A percentile compares a stretch with the other conserved stretches of the same genome.
Conservation (phyloP, 2,113 vertebrate genomes). For the Elaphurus davidianus region DNA sequence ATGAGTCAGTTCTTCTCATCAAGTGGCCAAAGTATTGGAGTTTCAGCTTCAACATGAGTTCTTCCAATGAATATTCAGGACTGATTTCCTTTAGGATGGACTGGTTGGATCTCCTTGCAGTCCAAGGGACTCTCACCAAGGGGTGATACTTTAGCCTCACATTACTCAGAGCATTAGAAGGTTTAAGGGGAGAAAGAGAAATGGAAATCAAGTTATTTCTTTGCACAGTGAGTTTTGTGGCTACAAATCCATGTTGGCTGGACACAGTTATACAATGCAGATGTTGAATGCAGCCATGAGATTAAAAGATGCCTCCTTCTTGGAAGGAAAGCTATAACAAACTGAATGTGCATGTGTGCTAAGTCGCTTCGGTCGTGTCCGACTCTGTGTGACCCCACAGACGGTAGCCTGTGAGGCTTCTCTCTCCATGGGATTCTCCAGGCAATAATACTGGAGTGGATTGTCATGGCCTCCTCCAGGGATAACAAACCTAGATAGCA, state of each 20-base stretch:
- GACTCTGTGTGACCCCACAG: not conserved
- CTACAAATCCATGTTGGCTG: not conserved
- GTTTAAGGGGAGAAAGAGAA: not conserved
- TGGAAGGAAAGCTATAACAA: not conserved
- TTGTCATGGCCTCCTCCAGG: not conserved
- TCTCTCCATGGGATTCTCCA: not conserved
- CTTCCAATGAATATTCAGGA: not conserved
- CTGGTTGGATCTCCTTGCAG: not conserved
- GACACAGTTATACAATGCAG: not conserved
- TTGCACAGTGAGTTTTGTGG: not conserved
- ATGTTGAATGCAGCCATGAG: not conserved
- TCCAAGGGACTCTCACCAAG: not conserved
- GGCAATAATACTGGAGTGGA: not conserved
- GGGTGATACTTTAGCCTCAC: not conserved
- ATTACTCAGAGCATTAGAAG: not conserved
- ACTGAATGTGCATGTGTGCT: accelerated
- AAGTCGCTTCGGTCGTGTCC: not conserved
- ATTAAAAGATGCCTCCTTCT: not conserved
- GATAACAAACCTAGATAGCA: not conserved
- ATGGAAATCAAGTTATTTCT: not conserved
- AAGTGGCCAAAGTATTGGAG: not conserved
- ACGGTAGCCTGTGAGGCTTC: not conserved
- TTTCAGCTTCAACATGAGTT: not conserved
- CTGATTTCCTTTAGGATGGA: not conserved
- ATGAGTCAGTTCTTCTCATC: not conserved